A percentile compares a stretch with the other conserved stretches of the same genome.
Conservation (phyloP, 2,113 vertebrate species). For the Nothocercus nigrocapillus region DNA sequence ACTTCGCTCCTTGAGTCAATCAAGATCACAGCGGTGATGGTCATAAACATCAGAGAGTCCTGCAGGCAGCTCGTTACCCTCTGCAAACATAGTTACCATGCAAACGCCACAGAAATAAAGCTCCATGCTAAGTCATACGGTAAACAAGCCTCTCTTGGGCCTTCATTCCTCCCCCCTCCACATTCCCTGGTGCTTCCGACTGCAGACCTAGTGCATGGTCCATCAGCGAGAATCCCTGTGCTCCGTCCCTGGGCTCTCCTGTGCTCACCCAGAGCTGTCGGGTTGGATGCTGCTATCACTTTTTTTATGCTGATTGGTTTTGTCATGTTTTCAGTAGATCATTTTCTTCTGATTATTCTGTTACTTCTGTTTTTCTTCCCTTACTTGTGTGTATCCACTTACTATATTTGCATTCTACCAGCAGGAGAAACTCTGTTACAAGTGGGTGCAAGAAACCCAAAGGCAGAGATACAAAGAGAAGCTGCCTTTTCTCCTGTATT, state of each 20-base stretch:
- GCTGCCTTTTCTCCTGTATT: background rate
- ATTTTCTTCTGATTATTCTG: background rate
- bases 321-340: background rate
- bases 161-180: background rate
- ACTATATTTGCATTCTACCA: background rate
- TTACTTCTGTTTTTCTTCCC: background rate
- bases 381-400: background rate
- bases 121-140: background rate
- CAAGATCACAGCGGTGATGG: slow-evolving; percentile 42
- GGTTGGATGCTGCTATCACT: background rate
- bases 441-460: background rate
- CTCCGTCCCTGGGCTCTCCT: background rate
- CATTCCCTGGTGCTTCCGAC: background rate
- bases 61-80: slow-evolving; percentile 45
- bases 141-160: background rate
- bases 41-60: slow-evolving; percentile 69
- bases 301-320: background rate
- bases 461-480: background rate
- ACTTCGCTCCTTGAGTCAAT: background rate
- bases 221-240: background rate
- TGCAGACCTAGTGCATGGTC: background rate
- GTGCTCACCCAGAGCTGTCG: background rate
- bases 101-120: background rate
- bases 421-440: background rate
- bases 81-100: slow-evolving; percentile 53